Percentiles rank a stretch among this genome's conserved stretches.
phyloP scores from a whole-genome alignment of 2,113 vertebrate genomes.

The Alaudala cheleensis region DNA sequence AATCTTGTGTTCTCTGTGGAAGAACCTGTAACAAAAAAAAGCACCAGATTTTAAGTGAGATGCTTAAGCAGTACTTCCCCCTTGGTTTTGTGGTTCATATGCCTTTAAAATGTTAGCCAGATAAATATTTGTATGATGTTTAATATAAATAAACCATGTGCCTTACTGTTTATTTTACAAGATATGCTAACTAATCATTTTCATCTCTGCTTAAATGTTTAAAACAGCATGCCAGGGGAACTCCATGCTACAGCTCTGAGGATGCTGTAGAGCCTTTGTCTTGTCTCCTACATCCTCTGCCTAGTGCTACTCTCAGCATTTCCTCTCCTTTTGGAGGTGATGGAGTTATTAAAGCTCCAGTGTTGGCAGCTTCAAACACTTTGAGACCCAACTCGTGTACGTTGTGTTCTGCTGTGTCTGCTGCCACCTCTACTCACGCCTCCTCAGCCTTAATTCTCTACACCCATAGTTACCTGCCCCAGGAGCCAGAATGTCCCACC shows the following conservation, averaged over 20 bases:
- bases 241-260: not conserved
- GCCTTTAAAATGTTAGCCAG: not conserved
- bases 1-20: not conserved
- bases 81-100: not conserved
- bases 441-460: not conserved
- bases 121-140: not conserved
- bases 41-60: not conserved
- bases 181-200: not conserved
- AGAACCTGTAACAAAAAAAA: not conserved
- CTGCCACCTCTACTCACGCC: rapidly evolving
- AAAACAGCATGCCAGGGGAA: not conserved
- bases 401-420: rapidly evolving
- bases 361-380: not conserved
- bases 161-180: not conserved
- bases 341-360: not conserved
- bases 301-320: not conserved
- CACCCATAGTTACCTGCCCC: rapidly evolving
- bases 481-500: not conserved
- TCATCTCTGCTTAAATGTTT: not conserved
- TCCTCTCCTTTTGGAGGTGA: not conserved
- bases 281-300: not conserved
- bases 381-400: not conserved
- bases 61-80: not conserved
- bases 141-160: not conserved
- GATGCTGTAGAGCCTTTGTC: not conserved